A percentile compares a stretch with the other conserved stretches of the same genome.
phyloP scores from a whole-genome alignment of 2,797 vertebrate genomes.

The Channa striata region DNA sequence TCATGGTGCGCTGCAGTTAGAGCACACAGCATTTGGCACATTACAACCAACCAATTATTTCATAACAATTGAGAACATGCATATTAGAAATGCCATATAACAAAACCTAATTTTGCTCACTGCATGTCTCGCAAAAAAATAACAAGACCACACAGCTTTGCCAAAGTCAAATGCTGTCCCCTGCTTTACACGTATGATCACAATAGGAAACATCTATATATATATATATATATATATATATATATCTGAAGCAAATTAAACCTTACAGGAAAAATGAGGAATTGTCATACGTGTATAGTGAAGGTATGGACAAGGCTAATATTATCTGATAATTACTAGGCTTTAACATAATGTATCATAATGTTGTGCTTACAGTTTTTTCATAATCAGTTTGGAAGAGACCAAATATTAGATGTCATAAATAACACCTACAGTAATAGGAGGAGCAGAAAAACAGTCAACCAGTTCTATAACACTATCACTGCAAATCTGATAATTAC shows the following conservation, averaged over 20 bases:
- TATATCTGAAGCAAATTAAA: not conserved
- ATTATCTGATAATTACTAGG: not conserved
- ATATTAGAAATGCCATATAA: constrained; percentile 80
- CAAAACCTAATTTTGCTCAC: constrained; percentile 61
- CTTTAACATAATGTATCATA: not conserved
- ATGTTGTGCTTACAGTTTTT: not conserved
- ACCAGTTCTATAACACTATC: no score
- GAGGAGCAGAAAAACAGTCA: no score
- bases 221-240: constrained; percentile 3
- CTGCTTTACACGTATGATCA: constrained; percentile 31
- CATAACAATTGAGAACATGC: constrained; percentile 76
- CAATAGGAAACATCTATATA: constrained; percentile 21
- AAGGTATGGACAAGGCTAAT: not conserved
- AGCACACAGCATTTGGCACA: constrained; percentile 60
- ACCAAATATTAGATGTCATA: not conserved
- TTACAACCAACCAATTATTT: constrained; percentile 79
- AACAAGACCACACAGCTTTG: constrained; percentile 41
- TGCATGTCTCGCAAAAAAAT: constrained; percentile 66
- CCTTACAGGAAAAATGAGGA: constrained; percentile 13
- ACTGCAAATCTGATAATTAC: no score
- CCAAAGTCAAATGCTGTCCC: constrained; percentile 51
- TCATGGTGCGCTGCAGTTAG: constrained; percentile 51
- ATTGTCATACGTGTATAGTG: no score
- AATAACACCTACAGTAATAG: not conserved
- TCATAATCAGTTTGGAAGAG: not conserved